Evolutionary conservation across 2,113 vertebrate genomes (phyloP), one percentile per base, ranked within the genome.

Genomic region (Lepus americanus): DNA sequence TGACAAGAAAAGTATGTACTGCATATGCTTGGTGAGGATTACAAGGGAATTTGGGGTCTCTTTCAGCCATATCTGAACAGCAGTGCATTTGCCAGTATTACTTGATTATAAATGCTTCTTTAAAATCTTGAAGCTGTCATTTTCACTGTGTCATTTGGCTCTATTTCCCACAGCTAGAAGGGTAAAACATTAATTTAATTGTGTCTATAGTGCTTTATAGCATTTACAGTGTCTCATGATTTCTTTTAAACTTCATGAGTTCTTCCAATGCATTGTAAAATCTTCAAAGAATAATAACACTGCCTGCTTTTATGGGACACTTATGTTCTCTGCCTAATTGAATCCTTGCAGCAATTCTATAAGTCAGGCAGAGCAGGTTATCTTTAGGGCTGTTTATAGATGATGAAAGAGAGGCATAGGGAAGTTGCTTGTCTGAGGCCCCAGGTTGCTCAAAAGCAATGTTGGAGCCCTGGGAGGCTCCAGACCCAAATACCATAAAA

Each of bases 221-320:
- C 36, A 55, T 13, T 49, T 66, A 29, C 49, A 66, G 51, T 74
- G 13, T 63, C 86, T 93, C 73, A 89, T 81, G 87, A 29, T 87
- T 82, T 17, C 19, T 31, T 91, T 13, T 44, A 74, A 72, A 73
- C 9, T 88, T 9, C 88, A 93, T 59, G 86, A 59, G 33, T 6
- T 95, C 67, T 69, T 89, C 94, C 51, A 59, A 73, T 70, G 55
- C 13, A 89, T n/a, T 74, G 8, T 91, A 93, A 90, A 92, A 94
- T 78, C 51, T 92, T 95, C 78, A 97, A 95, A 95, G 86, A 94
- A 66, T 76, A 77, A 72, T 55, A 80, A n/a, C 44, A 74, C 39
- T 74, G 10, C 14, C 86, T 80, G 83, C 90, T 92, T 95, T 90
- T 70, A 82, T 66, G 89, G 39, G 70, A 81, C 33, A 82, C 53